phyloP scores from a whole-genome alignment of 2,888 invertebrate genomes.

The Caradrina clavipalpis region DNA sequence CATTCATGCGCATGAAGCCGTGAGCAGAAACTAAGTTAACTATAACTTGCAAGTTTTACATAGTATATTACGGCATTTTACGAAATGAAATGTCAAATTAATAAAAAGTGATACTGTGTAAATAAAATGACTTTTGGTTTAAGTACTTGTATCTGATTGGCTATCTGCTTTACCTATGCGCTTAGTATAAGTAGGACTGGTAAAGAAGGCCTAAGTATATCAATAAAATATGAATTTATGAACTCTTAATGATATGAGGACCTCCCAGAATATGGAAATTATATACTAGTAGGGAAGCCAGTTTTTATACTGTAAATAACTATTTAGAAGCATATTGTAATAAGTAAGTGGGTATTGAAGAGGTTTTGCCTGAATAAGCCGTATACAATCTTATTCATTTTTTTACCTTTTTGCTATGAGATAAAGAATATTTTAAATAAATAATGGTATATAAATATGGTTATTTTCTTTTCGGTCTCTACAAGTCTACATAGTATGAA shows the following conservation, averaged over 20 bases:
- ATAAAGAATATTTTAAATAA: too few relatives aligned
- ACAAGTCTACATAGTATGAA: too few relatives aligned
- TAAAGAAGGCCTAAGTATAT: conserved; percentile 3
- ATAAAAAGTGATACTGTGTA: background rate
- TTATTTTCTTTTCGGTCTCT: too few relatives aligned
- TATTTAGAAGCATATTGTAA: conserved; percentile 1
- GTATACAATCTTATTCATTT: too few relatives aligned
- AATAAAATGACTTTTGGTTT: conserved; percentile 12
- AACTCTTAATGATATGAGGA: conserved; percentile 20
- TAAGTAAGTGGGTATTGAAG: background rate
- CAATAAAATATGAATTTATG: conserved; percentile 50
- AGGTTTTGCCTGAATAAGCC: too few relatives aligned
- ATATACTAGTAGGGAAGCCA: conserved; percentile 7
- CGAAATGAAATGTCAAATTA: background rate
- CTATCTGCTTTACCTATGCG: conserved; percentile 9
- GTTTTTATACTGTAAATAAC: conserved; percentile 7
- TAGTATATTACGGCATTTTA: too few relatives aligned
- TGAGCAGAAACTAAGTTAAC: too few relatives aligned
- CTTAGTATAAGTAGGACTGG: conserved; percentile 11
- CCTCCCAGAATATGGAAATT: conserved; percentile 20
- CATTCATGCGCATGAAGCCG: too few relatives aligned
- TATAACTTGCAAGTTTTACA: background rate
- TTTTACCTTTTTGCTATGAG: too few relatives aligned
- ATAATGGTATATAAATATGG: too few relatives aligned
- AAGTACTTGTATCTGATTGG: background rate